A percentile compares a stretch with the other conserved stretches of the same genome.
Conservation (phyloP, 2,888 invertebrate genomes). For the Pachydiplax longipennis region DNA sequence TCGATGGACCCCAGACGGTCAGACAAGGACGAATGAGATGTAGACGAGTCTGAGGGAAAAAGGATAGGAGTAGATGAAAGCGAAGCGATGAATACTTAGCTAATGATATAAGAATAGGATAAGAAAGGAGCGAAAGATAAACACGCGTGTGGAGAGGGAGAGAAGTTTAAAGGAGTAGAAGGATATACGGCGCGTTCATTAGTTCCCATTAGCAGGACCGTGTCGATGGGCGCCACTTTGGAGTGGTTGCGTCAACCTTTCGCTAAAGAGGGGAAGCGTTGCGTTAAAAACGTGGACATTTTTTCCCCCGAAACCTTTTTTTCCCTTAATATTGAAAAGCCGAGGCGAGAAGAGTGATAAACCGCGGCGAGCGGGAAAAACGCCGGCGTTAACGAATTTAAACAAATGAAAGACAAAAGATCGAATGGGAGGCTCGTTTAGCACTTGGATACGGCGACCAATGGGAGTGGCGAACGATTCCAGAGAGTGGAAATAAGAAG, state of each 20-base stretch:
- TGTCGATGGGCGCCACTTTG: slow-evolving; percentile 34
- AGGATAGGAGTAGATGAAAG: neutral
- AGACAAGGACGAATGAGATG: neutral
- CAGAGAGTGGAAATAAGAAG: neutral
- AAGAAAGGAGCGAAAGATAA: neutral
- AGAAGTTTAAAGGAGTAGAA: neutral
- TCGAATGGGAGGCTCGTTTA: slow-evolving; percentile 7
- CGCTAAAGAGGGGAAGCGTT: slow-evolving; percentile 23
- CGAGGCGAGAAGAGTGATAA: slow-evolving; percentile 5
- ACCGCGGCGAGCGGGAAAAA: neutral
- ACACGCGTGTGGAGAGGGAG: neutral
- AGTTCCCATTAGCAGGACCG: slow-evolving; percentile 19
- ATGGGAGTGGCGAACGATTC: neutral
- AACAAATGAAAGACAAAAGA: slow-evolving; percentile 39
- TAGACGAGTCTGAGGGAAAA: neutral
- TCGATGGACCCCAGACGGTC: neutral
- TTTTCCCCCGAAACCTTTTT: neutral
- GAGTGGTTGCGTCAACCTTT: slow-evolving; percentile 42
- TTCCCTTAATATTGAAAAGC: neutral
- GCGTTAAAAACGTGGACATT: slow-evolving; percentile 1
- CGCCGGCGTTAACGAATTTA: slow-evolving; percentile 36
- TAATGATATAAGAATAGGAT: neutral
- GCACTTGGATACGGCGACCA: neutral
- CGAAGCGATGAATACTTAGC: neutral
- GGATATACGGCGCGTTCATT: slow-evolving; percentile 30